Evolutionary conservation across 37 sponge, comb jelly and placozoan species (phyloP), one percentile per base, ranked within the genome.

Genomic region (Beroe forskalii): DNA sequence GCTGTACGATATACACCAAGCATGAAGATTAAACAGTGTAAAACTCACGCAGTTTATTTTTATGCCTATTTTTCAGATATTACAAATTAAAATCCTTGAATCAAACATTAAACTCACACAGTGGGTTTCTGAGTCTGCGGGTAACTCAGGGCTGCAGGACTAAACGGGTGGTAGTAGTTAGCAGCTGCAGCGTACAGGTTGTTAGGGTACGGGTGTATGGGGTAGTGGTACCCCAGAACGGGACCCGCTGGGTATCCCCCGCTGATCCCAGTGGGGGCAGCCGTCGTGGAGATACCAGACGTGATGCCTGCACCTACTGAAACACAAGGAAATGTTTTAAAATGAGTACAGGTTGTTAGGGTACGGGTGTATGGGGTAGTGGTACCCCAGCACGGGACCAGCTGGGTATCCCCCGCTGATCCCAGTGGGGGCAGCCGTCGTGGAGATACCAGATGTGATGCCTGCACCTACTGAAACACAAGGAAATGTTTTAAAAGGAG

Each of bases 271-370:
- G 86, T 9, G 39, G 72, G 38, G 3, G 86, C 86, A 23, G 86
- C 86, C 0, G 44, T 80, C 3, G 86, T 80, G 55, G 86, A 80
- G 24, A 80, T 80, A 8, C 86, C 86, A 4, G 86, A 80, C 4
- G 44, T 80, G 28, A 80, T 44, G 14, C 86, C 86, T 80, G 86
- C 86, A 38, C 86, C 86, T 24, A 80, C 86, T 80, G 86, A 37
- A 48, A 48, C 55, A 48, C 55, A 48, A 48, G 55, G 55, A 48
- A 48, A 48, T 48, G 12, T 48, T 48, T 48, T 12, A 48, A 17
- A 48, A n/a, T n/a, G n/a, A n/a, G n/a, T n/a, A n/a, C n/a, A n/a
- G n/a, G n/a, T n/a, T n/a, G n/a, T n/a, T n/a, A n/a, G n/a, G n/a
- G n/a, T n/a, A n/a, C n/a, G n/a, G n/a, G n/a, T n/a, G n/a, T n/a